Evolutionary conservation across 2,888 invertebrate species (phyloP), one percentile per base, ranked within the genome.

Genomic region (Erpobdella octoculata): DNA sequence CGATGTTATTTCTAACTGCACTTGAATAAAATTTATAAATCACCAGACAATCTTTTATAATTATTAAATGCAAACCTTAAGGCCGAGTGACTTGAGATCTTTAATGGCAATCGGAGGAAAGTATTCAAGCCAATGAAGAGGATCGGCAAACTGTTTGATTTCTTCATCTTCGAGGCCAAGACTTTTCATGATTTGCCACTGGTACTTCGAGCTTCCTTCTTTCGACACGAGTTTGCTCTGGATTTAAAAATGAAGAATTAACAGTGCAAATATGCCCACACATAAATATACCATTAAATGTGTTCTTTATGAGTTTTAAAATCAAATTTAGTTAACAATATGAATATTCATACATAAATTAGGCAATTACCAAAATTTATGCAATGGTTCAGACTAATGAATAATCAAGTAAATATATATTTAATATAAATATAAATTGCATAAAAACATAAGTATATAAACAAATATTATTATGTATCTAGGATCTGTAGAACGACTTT

Each of bases 121-220:
- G 83, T 95, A 97, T 76, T 91, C 88, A n/a, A 99, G 86, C 98
- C 98, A 98, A 83, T 95, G 88, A 71, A 87, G 85, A 2, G 91
- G 89, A 84, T 96, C 89, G 25, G 95, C 90, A 86, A 98, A 99
- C 77, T 90, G 48, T 74, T 88, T 88, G 53, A 99, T 97, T 80
- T 97, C 94, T n/a, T 91, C 90, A 80, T 97, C 91, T 2, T 86
- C 81, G 65, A 99, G 85, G 0, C 94, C 96, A 72, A 98, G 85
- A 79, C 91, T 90, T 81, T 90, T 87, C 98, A 98, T 98, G 71
- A 99, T 98, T 84, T 97, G 91, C 97, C 97, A 98, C 80, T 98
- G 98, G 83, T 90, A 98, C 83, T 94, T 96, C 0, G 90, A 89
- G 3, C 86, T 81, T 0, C 91, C 93, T 1, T 91, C 85, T 85